Conservation (phyloP, 2,888 invertebrate genomes). For the Pammene fasciana region DNA sequence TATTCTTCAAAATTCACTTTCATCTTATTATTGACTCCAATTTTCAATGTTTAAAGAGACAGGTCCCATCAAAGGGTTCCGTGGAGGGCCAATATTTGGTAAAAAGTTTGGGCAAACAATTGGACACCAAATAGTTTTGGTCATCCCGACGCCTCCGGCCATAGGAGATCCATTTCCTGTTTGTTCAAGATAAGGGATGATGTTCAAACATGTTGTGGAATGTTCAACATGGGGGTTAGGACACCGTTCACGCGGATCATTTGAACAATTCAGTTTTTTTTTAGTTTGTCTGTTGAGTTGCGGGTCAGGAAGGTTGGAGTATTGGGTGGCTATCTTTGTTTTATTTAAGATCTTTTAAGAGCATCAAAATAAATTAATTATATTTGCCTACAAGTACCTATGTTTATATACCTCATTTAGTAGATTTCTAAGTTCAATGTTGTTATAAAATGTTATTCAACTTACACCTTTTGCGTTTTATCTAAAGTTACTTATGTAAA, state of each 20-base stretch:
- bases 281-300: conserved; percentile 4
- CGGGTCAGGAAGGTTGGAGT: background rate
- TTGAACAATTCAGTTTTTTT: conserved; percentile 5
- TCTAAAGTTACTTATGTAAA: no score
- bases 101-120: conserved; percentile 56
- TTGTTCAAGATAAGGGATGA: conserved; percentile 61
- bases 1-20: conserved; percentile 36
- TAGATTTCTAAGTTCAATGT: no score
- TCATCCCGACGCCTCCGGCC: conserved; percentile 40
- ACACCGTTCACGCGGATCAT: conserved; percentile 41
- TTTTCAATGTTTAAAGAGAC: conserved; percentile 52
- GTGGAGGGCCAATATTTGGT: conserved; percentile 58
- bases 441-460: no score
- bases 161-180: conserved; percentile 65
- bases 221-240: conserved; percentile 51
- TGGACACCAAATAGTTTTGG: conserved; percentile 50
- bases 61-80: conserved; percentile 59
- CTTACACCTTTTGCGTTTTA: no score
- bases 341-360: background rate
- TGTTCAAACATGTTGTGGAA: conserved; percentile 59
- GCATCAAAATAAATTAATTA: background rate
- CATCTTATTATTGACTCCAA: conserved; percentile 48
- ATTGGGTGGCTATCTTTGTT: background rate
- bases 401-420: no score
- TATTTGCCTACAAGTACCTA: no score